Conservation (phyloP, 2,113 vertebrate species). For the Pao palembangensis region DNA sequence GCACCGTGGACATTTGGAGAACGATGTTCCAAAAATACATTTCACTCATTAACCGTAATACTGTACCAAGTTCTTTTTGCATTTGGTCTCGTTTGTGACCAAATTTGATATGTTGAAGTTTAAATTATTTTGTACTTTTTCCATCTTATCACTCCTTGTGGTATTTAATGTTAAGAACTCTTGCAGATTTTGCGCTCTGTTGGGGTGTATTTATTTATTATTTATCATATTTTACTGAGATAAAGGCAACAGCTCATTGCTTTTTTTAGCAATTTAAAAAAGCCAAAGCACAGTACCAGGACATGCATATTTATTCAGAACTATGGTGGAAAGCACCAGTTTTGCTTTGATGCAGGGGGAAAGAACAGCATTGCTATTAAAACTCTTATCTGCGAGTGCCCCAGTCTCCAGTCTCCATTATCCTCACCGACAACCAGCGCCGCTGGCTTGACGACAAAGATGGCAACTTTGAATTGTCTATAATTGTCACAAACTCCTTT, state of each 20-base stretch:
- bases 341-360: too few relatives aligned
- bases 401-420: too few relatives aligned
- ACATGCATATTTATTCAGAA: constrained; percentile 20
- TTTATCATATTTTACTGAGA: not conserved
- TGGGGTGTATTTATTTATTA: not conserved
- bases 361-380: too few relatives aligned
- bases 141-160: constrained; percentile 6
- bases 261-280: constrained; percentile 18
- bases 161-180: not conserved
- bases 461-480: too few relatives aligned
- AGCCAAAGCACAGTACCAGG: constrained; percentile 4
- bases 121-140: constrained; percentile 13
- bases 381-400: too few relatives aligned
- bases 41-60: too few relatives aligned
- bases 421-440: too few relatives aligned
- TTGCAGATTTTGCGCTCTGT: too few relatives aligned
- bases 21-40: not conserved
- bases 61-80: constrained; percentile 6
- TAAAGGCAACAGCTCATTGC: constrained; percentile 12
- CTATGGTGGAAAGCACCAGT: constrained; percentile 22
- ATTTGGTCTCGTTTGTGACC: constrained; percentile 11
- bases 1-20: not conserved
- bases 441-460: too few relatives aligned
- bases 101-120: not conserved
- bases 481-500: too few relatives aligned